Percentiles rank a stretch among this genome's conserved stretches.
Conservation (phyloP, 1,140 invertebrate species). For the Halyomorpha halys region DNA sequence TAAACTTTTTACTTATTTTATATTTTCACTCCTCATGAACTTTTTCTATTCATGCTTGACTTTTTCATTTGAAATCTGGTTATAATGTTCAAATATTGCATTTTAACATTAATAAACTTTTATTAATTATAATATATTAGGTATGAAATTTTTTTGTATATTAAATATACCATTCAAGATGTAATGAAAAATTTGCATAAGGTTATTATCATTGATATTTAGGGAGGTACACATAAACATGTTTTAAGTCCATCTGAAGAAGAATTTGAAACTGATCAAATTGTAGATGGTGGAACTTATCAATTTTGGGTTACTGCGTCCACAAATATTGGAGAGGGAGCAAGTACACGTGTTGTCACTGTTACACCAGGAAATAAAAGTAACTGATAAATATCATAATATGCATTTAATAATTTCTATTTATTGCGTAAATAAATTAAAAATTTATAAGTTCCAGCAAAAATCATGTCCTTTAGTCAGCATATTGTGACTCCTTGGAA, state of each 20-base stretch:
- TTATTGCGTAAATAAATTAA: too few species aligned
- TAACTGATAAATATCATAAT: slow-evolving; percentile 33
- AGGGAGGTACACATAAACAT: slow-evolving; percentile 57
- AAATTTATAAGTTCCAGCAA: slow-evolving; percentile 51
- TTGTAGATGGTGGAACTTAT: slow-evolving; percentile 59
- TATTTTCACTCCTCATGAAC: too few species aligned
- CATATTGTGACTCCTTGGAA: slow-evolving; percentile 73
- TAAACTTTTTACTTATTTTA: too few species aligned
- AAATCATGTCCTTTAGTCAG: slow-evolving; percentile 70
- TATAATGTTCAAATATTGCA: too few species aligned
- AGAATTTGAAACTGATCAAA: slow-evolving; percentile 58
- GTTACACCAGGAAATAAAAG: slow-evolving; percentile 66
- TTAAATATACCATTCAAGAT: too few species aligned
- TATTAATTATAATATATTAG: too few species aligned
- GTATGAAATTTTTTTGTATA: too few species aligned
- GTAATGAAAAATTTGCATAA: too few species aligned
- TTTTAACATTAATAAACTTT: too few species aligned
- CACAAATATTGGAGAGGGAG: slow-evolving; percentile 68
- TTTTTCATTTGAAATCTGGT: too few species aligned
- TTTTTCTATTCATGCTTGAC: too few species aligned
- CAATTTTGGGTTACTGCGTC: slow-evolving; percentile 74
- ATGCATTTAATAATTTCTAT: not conserved
- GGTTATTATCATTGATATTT: slow-evolving; percentile 4
- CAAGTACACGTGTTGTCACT: slow-evolving; percentile 61
- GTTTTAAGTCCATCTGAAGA: slow-evolving; percentile 51